A percentile compares a stretch with the other conserved stretches of the same genome.
These are phyloP conservation scores for Mythimna impura DNA, from an alignment of 2,888 invertebrate genomes.

Conservation along the genomic window DNA sequence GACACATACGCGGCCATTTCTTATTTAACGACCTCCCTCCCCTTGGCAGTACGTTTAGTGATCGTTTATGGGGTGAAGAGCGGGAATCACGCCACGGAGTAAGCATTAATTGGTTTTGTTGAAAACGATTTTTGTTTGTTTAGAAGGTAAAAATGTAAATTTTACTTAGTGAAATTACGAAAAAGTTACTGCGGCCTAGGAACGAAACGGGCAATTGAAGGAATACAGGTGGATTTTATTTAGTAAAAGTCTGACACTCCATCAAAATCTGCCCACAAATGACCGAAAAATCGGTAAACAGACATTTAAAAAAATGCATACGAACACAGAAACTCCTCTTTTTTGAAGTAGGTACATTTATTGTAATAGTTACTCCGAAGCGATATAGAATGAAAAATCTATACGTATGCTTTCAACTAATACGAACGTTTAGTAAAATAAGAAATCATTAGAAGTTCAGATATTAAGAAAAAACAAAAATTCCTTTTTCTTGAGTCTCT, in stretches of 20 bases:
- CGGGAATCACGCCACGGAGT: conserved; percentile 5
- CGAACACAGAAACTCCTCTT: too few relatives aligned
- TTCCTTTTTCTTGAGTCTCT: conserved; percentile 48
- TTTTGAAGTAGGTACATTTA: too few relatives aligned
- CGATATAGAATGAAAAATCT: too few relatives aligned
- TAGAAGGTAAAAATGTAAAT: not conserved
- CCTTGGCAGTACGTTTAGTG: conserved; percentile 13
- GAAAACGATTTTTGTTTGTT: not conserved
- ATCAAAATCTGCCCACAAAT: too few relatives aligned
- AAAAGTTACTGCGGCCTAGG: too few relatives aligned
- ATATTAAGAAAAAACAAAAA: not conserved
- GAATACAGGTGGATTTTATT: too few relatives aligned
- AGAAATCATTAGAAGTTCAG: not conserved
- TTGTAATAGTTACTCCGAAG: too few relatives aligned
- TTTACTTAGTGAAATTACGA: too few relatives aligned
- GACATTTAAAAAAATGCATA: not conserved
- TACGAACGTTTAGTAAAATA: not conserved
- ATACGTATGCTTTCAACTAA: not conserved
- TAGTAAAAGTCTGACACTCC: too few relatives aligned
- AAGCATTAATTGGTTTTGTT: not conserved
- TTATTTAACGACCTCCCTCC: conserved; percentile 58
- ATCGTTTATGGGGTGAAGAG: conserved; percentile 12
- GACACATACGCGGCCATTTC: conserved; percentile 55
- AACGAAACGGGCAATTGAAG: too few relatives aligned
- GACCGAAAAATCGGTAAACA: rapidly evolving